Base-by-base conservation (phyloP, 92 coral and sea anemone genomes). In the Epizoanthus rinbou region DNA sequence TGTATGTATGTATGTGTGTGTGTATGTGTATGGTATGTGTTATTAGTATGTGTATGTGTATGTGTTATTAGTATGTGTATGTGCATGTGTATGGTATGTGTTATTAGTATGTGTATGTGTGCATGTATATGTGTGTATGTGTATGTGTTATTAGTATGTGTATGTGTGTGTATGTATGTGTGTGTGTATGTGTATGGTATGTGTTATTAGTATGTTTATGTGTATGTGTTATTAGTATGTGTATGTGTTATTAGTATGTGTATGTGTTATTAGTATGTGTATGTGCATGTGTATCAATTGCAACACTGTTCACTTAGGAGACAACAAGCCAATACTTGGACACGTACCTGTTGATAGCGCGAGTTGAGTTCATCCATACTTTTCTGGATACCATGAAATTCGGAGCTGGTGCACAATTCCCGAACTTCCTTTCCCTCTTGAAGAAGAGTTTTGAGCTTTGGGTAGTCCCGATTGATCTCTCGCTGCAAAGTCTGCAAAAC, bases 291-390 rank as follows among this genome's bases (percentile, higher is more conserved):
- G 69, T 64, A 6, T 22, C 69, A 31, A 37, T n/a, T n/a, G n/a
- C n/a, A n/a, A n/a, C n/a, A n/a, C 24, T 47, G 24, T n/a, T 19
- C 62, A 58, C 24, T 24, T 25, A 58, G 69, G 3, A 23, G 19
- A 24, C 19, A 8, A 6, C 56, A 5, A 17, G 19, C n/a, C 14
- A 2, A 37, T 6, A 54, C 4, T 5, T 17, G 2, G 18, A 2
- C 17, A 8, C 6, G 24, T 91, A 92, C 99, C 98, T 96, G 95
- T 74, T 96, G 98, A 90, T 95, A 96, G 21, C 99, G 92, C 24
- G 98, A 89, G 73, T 94, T 96, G 28, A 96, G 80, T 62, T 96
- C 99, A 69, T 96, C 99, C 81, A 94, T 89, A 35, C 88, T 90
- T 80, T 84, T 91, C 63, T 96, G 99, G 22, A 90, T 86, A 1